Evolutionary conservation across 2,888 invertebrate genomes (phyloP), one percentile per base, ranked within the genome.

Genomic region (Dasypolia templi): DNA sequence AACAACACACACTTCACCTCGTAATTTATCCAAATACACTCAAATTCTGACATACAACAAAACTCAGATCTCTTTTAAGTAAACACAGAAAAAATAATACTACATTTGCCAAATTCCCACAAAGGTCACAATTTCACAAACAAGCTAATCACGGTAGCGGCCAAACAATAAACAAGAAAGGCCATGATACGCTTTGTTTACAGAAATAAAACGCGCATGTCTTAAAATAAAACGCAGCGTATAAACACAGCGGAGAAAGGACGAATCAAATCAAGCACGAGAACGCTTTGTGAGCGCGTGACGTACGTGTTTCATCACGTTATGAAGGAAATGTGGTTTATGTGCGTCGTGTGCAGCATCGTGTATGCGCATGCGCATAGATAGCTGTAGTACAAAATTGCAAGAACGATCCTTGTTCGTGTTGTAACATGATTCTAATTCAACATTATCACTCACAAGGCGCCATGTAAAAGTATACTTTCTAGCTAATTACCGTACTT

Each of bases 171-270:
- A 77, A 77, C 82, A 80, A 72, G 55, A 80, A 75, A 83, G 77
- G 63, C 68, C 59, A 59, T 19, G 59, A 72, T 74, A 72, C 75
- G 77, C 79, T 84, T 87, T 86, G 85, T 86, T 86, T 81, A 79
- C 75, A 32, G 59, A 74, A 77, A 86, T 86, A 83, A 85, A 86
- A 75, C 79, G 66, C 55, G 67, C 55, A 35, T 17, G 68, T 83
- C 87, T 79, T 56, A 84, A 86, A 86, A 87, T 86, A 86, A 81
- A 78, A 63, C 56, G 63, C 55, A 46, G 56, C 68, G 35, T 71
- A 67, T 73, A 75, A 79, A 82, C 81, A 82, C 67, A 68, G 2
- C 73, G 73, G 72, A 83, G 87, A 83, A 85, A 86, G 70, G 82
- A 83, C 85, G 63, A 77, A 75, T 81, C 72, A 62, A 78, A 84